Evolutionary conservation across 2,888 invertebrate species (phyloP), one percentile per base, ranked within the genome.

Genomic region (Volucella bombylans): DNA sequence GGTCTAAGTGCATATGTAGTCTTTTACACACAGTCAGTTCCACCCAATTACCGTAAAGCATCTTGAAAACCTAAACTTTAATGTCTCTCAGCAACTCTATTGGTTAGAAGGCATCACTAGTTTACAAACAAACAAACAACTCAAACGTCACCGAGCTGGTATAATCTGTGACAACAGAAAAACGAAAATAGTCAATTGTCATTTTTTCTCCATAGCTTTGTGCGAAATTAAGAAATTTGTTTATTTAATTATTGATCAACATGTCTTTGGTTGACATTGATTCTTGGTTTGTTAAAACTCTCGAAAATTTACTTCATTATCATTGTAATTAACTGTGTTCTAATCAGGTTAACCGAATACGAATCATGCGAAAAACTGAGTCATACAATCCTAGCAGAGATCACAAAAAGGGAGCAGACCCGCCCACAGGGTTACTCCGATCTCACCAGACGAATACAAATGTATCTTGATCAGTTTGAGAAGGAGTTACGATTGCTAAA

Each of bases 281-380:
- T 88, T 91, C 91, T 80, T 92, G 92, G 91, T 90, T 88, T 85
- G 77, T 82, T 31, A 47, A 47, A 52, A 39, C n/a, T 41, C 14
- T 41, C 14, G 8, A 31, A 41, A 18, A 6, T 2, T 9, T n/a
- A 2, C 23, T 15, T 8, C 9, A 15, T n/a, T 52, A 14, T 61
- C 38, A 45, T 2, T 23, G 10, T 12, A 57, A n/a, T 12, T 12
- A 39, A n/a, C 1, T 61, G 43, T 10, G 38, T 45, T 6, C 4
- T 50, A 11, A 9, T 4, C 82, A 95, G 95, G 95, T 90, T 94
- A 12, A 90, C 92, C 0, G 95, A 95, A 88, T 93, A 94, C 90
- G 95, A 95, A 87, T 93, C 94, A 0, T 95, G 95, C 87, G 94
- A 95, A 88, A 93, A 93, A 80, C 89, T 95, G 23, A 93, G 93